Conservation (phyloP, 1,140 invertebrate genomes). For the Battus philenor region DNA sequence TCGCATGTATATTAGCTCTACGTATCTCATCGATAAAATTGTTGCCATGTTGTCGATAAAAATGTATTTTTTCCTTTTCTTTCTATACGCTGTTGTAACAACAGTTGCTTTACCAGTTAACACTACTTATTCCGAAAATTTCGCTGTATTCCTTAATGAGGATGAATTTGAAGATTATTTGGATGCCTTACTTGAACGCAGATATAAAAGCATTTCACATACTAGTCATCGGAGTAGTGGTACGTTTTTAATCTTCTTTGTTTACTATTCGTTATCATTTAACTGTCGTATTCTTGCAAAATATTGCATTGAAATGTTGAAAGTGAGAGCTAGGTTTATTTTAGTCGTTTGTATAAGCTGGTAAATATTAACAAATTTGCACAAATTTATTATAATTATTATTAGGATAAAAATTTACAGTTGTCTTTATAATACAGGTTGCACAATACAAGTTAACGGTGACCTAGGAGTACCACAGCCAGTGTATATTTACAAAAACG, state of each 20-base stretch:
- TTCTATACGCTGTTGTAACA: neutral
- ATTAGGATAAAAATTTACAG: neutral
- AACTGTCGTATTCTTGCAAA: too few species aligned
- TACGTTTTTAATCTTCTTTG: neutral
- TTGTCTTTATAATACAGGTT: slow-evolving; percentile 28
- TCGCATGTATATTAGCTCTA: too few species aligned
- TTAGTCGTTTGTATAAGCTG: neutral
- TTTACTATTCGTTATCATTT: neutral
- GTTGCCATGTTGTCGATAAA: too few species aligned
- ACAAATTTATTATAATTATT: neutral
- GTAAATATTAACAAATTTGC: too few species aligned
- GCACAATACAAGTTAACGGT: slow-evolving; percentile 35
- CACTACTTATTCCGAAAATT: slow-evolving; percentile 27
- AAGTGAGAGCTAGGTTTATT: neutral
- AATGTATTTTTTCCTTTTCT: too few species aligned
- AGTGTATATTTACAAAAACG: slow-evolving; percentile 32
- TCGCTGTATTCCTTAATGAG: slow-evolving; percentile 41
- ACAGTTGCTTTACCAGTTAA: slow-evolving; percentile 19
- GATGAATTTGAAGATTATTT: slow-evolving; percentile 63
- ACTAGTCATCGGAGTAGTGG: slow-evolving; percentile 34
- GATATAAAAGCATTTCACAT: slow-evolving; percentile 30
- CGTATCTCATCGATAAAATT: too few species aligned
- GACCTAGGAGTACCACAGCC: slow-evolving; percentile 48
- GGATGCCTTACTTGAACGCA: slow-evolving; percentile 45
- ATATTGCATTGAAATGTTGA: too few species aligned